phyloP scores from a whole-genome alignment of 1,140 invertebrate species.

The Orussus abietinus region DNA sequence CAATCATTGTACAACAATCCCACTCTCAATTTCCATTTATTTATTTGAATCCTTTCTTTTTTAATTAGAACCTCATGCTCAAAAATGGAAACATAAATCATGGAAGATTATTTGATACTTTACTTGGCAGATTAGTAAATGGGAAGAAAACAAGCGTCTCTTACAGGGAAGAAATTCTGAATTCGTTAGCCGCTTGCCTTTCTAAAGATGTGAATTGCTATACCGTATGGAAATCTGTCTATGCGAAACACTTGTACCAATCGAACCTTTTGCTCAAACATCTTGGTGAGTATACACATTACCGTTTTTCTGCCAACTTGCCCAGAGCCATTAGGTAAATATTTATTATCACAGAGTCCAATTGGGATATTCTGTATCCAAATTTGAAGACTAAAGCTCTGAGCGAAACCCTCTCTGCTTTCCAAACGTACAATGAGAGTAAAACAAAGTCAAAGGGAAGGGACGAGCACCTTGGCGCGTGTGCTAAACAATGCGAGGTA shows the following conservation, averaged over 20 bases:
- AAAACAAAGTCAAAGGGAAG: slow-evolving; percentile 39
- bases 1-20: not conserved
- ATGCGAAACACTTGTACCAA: slow-evolving; percentile 52
- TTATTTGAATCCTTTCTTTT: not conserved
- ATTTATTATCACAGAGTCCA: slow-evolving; percentile 30
- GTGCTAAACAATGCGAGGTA: slow-evolving; percentile 32
- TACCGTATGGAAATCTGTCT: slow-evolving; percentile 55
- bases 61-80: slow-evolving; percentile 20
- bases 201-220: slow-evolving; percentile 51
- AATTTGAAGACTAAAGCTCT: slow-evolving; percentile 31
- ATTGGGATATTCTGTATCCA: slow-evolving; percentile 32
- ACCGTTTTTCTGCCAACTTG: no score
- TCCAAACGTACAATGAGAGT: slow-evolving; percentile 36
- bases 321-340: no score
- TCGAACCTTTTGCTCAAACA: slow-evolving; percentile 50
- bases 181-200: slow-evolving; percentile 50
- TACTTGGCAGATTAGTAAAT: slow-evolving; percentile 48
- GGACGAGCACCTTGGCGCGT: slow-evolving; percentile 32
- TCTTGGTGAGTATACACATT: slow-evolving; percentile 44
- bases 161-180: slow-evolving; percentile 48
- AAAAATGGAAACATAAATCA: slow-evolving; percentile 44
- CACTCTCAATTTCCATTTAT: slow-evolving; percentile 4
- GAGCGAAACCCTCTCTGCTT: slow-evolving; percentile 29
- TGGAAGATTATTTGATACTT: slow-evolving; percentile 45
- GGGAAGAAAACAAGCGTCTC: slow-evolving; percentile 34